phyloP scores from a whole-genome alignment of 2,888 invertebrate species.

The Chymomyza fuscimana region DNA sequence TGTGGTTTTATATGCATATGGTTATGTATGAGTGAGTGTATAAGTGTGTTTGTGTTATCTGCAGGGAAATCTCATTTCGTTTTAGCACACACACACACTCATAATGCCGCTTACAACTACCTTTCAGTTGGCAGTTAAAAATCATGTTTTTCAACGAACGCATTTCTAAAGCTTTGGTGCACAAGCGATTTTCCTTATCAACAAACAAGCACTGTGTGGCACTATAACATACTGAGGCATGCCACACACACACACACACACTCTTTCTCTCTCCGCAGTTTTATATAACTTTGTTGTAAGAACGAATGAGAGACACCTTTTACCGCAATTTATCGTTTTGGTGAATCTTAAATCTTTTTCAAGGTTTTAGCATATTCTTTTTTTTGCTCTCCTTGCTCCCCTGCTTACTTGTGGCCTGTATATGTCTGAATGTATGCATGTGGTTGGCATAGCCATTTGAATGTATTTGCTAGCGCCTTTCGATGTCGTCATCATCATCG shows the following conservation, averaged over 20 bases:
- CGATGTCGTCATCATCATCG: too few relatives aligned
- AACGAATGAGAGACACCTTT: conserved; percentile 61
- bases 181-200: conserved; percentile 53
- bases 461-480: conserved; percentile 16
- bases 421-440: neutral
- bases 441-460: neutral
- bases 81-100: conserved; percentile 37
- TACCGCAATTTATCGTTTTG: conserved; percentile 68
- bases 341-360: conserved; percentile 60
- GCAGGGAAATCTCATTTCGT: conserved; percentile 67
- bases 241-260: conserved; percentile 11
- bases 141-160: conserved; percentile 59
- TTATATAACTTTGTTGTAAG: conserved; percentile 24
- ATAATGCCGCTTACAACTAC: conserved; percentile 4
- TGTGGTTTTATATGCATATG: conserved; percentile 7
- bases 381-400: conserved; percentile 19
- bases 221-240: neutral
- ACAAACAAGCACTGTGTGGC: conserved; percentile 42
- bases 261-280: neutral
- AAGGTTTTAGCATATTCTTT: conserved; percentile 45
- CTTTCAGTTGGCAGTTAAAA: conserved; percentile 54
- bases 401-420: conserved; percentile 10
- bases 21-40: conserved; percentile 11
- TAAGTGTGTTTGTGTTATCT: conserved; percentile 47
- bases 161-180: conserved; percentile 12